Conservation (phyloP, 2,113 vertebrate species). For the Orthochromis indermauri region DNA sequence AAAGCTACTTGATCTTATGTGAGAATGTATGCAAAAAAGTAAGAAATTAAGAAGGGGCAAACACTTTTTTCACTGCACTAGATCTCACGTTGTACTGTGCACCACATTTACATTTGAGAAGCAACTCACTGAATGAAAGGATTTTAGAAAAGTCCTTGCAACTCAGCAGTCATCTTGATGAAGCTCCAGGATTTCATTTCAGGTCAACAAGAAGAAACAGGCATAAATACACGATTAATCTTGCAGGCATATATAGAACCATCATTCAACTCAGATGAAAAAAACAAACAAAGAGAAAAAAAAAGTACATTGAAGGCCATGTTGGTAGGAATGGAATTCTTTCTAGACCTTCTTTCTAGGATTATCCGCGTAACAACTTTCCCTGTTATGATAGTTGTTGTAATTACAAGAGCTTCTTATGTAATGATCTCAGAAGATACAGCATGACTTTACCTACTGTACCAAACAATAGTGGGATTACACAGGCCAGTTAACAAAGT, state of each 20-base stretch:
- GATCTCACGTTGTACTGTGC: accelerated
- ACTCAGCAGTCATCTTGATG: not conserved
- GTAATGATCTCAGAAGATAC: not conserved
- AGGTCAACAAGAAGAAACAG: not conserved
- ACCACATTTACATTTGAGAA: not conserved
- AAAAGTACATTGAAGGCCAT: not conserved
- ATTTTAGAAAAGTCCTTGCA: not conserved
- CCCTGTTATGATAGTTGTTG: not conserved
- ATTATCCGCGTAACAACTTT: not conserved
- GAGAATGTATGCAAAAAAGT: not conserved
- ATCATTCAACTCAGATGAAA: not conserved
- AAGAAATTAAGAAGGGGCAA: not conserved
- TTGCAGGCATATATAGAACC: not conserved
- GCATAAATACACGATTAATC: not conserved
- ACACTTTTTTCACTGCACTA: not conserved
- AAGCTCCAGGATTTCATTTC: not conserved
- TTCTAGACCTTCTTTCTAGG: not conserved
- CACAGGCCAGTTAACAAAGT: not conserved
- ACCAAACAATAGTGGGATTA: not conserved
- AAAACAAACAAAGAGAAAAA: not conserved
- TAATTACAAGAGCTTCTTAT: not conserved
- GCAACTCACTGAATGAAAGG: not conserved
- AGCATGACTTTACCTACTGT: not conserved
- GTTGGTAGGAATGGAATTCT: not conserved
- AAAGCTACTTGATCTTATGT: not conserved